phyloP scores from a whole-genome alignment of 2,113 vertebrate genomes.

The Thalassarche chlororhynchos region DNA sequence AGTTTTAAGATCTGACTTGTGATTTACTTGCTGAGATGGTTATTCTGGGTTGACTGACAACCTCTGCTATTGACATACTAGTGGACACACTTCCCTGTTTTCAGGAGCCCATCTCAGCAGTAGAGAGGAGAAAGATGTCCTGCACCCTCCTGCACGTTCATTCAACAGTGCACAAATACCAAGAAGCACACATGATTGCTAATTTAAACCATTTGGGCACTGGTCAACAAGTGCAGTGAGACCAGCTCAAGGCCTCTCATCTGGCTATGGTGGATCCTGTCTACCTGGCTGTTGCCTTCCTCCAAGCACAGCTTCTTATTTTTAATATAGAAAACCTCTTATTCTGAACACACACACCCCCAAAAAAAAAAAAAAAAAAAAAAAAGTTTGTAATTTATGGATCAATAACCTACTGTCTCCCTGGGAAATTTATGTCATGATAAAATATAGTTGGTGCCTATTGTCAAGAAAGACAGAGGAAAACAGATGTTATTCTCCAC shows the following conservation, averaged over 20 bases:
- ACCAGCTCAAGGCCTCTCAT: background rate
- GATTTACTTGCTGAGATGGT: background rate
- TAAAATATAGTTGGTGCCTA: slow-evolving; percentile 19
- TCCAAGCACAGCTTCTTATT: background rate
- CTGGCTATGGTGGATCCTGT: background rate
- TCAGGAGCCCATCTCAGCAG: background rate
- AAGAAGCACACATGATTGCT: background rate
- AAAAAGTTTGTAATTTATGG: background rate
- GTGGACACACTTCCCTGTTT: background rate
- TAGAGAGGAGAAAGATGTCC: background rate
- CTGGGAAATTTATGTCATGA: background rate
- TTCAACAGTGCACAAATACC: background rate
- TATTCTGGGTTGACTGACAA: background rate
- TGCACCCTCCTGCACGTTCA: background rate
- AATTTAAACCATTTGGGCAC: background rate
- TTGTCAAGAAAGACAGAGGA: slow-evolving; percentile 11
- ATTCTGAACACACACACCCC: background rate
- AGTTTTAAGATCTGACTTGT: background rate
- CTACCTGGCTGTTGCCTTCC: background rate
- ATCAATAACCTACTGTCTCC: background rate
- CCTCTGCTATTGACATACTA: background rate
- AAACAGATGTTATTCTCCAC: slow-evolving; percentile 14
- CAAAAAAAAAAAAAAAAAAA: too few relatives aligned
- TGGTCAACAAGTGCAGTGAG: background rate
- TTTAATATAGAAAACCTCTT: background rate